A percentile compares a stretch with the other conserved stretches of the same genome.
These are phyloP conservation scores for Candidula unifasciata DNA, from an alignment of 2,888 invertebrate genomes.

Conservation along the genomic window DNA sequence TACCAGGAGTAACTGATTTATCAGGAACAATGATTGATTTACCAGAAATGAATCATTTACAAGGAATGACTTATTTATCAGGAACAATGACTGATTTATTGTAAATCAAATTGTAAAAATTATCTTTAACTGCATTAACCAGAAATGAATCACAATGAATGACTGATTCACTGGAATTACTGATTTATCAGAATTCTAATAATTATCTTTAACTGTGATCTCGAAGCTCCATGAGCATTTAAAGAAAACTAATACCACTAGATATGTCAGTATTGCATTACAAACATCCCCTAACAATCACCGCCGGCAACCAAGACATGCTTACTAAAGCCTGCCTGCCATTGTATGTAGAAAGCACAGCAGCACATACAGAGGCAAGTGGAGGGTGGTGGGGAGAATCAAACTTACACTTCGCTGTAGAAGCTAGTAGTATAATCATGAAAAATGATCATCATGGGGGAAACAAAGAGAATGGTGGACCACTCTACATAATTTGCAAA, in stretches of 20 bases:
- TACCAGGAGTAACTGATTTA: too few relatives aligned
- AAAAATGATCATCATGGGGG: not conserved
- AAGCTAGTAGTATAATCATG: slow-evolving; percentile 44
- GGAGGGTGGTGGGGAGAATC: slow-evolving; percentile 52
- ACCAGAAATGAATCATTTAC: too few relatives aligned
- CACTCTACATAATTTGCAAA: not conserved
- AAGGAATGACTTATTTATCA: too few relatives aligned
- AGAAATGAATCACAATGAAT: too few relatives aligned
- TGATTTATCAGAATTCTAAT: not conserved
- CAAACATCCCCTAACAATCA: not conserved
- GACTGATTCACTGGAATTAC: too few relatives aligned
- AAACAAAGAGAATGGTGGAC: not conserved
- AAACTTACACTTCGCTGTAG: slow-evolving; percentile 60
- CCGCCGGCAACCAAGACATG: slow-evolving; percentile 1
- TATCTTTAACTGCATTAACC: too few relatives aligned
- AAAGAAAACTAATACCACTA: not conserved
- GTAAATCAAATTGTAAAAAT: too few relatives aligned
- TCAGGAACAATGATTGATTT: too few relatives aligned
- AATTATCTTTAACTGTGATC: not conserved
- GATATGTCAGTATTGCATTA: too few relatives aligned
- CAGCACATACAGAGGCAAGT: slow-evolving; percentile 7
- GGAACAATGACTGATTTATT: too few relatives aligned
- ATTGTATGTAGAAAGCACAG: too few relatives aligned
- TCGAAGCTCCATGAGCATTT: not conserved
- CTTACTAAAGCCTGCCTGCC: slow-evolving; percentile 3